Evolutionary conservation across 92 coral and sea anemone species (phyloP), one percentile per base, ranked within the genome.

Genomic region (Zoanthus sociatus): DNA sequence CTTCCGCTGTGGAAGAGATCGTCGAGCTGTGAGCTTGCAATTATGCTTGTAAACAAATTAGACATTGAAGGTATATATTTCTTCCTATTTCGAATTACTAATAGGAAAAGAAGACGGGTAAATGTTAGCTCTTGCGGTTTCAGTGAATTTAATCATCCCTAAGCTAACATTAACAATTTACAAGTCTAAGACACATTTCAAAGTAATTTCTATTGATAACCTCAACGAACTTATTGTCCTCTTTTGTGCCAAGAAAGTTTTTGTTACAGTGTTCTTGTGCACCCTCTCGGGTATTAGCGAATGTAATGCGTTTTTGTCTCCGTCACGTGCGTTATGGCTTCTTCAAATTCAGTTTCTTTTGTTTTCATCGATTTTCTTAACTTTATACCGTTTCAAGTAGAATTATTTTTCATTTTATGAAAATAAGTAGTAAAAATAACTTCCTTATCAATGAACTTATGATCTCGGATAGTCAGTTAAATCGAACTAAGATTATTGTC

Each of bases 11-110:
- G 21, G 75, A 88, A 90, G 92, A 73, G 55, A 11, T 50, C 55
- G 90, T 71, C 82, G 89, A 90, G 82, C 86, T 45, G 92, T 83
- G 87, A 76, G 88, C 89, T 60, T 70, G 48, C 88, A 89, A 94
- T 90, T 90, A 92, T 90, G 88, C 89, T 88, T 92, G 95, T 92
- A 94, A 94, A 92, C 98, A 94, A 94, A 83, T 92, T 91, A 84
- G 83, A 89, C 88, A 90, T 77, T 88, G 85, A 82, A 90, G 71
- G 33, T 71, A 47, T 63, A 79, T 84, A 78, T 83, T 89, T 60
- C 83, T 81, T 70, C 76, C 73, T 55, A 70, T 78, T 54, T 42
- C 87, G 17, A n/a, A 77, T 26, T 20, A 73, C 70, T 87, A 71
- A 67, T 67, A 33, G 44, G 56, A 71, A 61, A 9, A 76, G 56